A percentile compares a stretch with the other conserved stretches of the same genome.
Evolutionary conservation across 1,140 invertebrate genomes (phyloP).

Genomic region (Ceratina australensis): DNA sequence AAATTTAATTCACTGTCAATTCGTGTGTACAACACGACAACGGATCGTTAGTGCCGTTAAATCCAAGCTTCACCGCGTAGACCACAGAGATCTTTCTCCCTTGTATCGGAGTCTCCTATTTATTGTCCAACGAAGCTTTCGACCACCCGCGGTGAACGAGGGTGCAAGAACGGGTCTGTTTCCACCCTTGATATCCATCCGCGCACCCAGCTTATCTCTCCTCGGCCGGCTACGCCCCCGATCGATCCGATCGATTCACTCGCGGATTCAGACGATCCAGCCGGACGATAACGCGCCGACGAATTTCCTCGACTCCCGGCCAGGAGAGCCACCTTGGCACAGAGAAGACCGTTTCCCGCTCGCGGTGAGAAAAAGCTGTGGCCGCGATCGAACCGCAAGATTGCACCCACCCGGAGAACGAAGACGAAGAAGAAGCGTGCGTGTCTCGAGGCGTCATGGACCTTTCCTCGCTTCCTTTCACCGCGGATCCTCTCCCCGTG

Average conservation of each 20-base stretch:
- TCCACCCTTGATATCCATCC: neutral
- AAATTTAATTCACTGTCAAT: too few relatives aligned
- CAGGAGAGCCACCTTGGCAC: slow-evolving; percentile 14
- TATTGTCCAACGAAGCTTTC: slow-evolving; percentile 43
- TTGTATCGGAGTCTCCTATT: slow-evolving; percentile 42
- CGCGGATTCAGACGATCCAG: slow-evolving; percentile 43
- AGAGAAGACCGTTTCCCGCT: slow-evolving; percentile 28
- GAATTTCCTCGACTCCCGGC: slow-evolving; percentile 23
- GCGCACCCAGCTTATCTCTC: slow-evolving; percentile 31
- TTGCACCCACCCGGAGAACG: slow-evolving; percentile 51
- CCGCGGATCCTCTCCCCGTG: neutral
- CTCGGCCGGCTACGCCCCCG: slow-evolving; percentile 7
- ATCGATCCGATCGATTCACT: slow-evolving; percentile 50
- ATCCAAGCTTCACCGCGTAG: neutral
- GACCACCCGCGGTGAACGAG: slow-evolving; percentile 14
- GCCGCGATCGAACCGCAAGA: slow-evolving; percentile 57
- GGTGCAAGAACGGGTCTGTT: neutral
- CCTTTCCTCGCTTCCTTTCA: slow-evolving; percentile 27
- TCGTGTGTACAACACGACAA: slow-evolving; percentile 48
- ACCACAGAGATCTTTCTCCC: slow-evolving; percentile 39
- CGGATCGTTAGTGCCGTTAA: slow-evolving; percentile 39
- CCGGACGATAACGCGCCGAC: slow-evolving; percentile 37
- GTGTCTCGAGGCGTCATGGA: slow-evolving; percentile 47
- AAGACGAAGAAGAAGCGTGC: too few relatives aligned
- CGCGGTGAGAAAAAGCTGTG: slow-evolving; percentile 20